Percentiles rank a stretch among this genome's conserved stretches.
These are phyloP conservation scores for Leptodactylus fallax DNA, from an alignment of 2,797 vertebrate genomes.

Conservation along the genomic window DNA sequence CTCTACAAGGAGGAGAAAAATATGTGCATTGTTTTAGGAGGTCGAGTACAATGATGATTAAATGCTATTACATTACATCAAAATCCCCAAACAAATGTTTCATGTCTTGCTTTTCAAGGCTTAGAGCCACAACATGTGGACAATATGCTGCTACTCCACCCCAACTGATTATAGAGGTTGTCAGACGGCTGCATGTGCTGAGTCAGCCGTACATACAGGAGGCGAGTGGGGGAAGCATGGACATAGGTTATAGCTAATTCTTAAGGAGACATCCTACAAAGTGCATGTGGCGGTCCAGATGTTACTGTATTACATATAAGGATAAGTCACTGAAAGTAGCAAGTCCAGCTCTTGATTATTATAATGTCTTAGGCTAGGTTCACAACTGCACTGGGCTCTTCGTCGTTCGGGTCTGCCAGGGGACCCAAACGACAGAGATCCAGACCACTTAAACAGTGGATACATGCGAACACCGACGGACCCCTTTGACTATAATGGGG, in stretches of 20 bases:
- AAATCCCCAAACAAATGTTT: neutral
- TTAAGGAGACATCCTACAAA: neutral
- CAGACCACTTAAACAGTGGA: too few relatives aligned
- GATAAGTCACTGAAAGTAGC: neutral
- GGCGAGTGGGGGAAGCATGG: too few relatives aligned
- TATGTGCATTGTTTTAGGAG: neutral
- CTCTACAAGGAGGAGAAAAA: neutral
- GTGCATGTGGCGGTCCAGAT: neutral
- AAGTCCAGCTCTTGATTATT: neutral
- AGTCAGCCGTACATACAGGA: neutral
- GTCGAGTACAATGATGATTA: slow-evolving; percentile 11
- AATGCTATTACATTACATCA: neutral
- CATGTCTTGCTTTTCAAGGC: neutral
- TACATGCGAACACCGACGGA: too few relatives aligned
- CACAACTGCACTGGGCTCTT: too few relatives aligned
- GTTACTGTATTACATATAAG: neutral
- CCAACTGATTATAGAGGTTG: neutral
- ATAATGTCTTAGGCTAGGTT: neutral
- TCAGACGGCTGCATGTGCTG: neutral
- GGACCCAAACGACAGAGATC: too few relatives aligned
- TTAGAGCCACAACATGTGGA: slow-evolving; percentile 10
- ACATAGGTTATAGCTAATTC: neutral
- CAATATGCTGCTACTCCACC: neutral
- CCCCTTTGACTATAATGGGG: too few relatives aligned
- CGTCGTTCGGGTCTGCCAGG: too few relatives aligned